Evolutionary conservation across 2,113 vertebrate genomes (phyloP).

Genomic region (Oophaga pumilio): DNA sequence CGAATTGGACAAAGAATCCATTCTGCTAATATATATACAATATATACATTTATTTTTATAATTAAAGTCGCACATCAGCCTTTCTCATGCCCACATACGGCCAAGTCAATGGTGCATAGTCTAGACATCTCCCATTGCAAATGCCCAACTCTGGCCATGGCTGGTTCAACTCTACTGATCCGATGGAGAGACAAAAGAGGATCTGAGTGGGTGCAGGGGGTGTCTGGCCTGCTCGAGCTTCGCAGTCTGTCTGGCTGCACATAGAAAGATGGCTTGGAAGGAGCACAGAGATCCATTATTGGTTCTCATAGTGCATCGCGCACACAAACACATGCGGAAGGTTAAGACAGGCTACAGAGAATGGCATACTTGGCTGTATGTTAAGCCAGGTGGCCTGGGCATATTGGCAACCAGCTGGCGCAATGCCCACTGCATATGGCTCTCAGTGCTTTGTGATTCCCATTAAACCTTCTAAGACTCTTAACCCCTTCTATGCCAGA

Average conservation of each 20-base stretch:
- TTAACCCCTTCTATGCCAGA: conserved; percentile 59
- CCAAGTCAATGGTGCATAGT: conserved; percentile 67
- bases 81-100: background rate
- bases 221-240: conserved; percentile 74
- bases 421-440: conserved; percentile 91
- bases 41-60: background rate
- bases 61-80: background rate
- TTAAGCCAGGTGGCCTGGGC: conserved; percentile 90
- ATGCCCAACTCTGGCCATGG: conserved; percentile 76
- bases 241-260: conserved; percentile 76
- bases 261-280: conserved; percentile 78
- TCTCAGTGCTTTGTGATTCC: conserved; percentile 81
- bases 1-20: background rate
- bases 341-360: conserved; percentile 81
- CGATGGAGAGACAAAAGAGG: conserved; percentile 74
- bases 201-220: conserved; percentile 76
- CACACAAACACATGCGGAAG: conserved; percentile 79
- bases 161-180: conserved; percentile 72
- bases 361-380: conserved; percentile 88
- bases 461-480: conserved; percentile 81
- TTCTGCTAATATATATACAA: background rate
- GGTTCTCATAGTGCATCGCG: conserved; percentile 75
- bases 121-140: conserved; percentile 75
- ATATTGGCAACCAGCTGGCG: conserved; percentile 93
- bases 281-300: conserved; percentile 69